Evolutionary conservation across 2,888 invertebrate species (phyloP), one percentile per base, ranked within the genome.

Genomic region (Microdon myrmicae): DNA sequence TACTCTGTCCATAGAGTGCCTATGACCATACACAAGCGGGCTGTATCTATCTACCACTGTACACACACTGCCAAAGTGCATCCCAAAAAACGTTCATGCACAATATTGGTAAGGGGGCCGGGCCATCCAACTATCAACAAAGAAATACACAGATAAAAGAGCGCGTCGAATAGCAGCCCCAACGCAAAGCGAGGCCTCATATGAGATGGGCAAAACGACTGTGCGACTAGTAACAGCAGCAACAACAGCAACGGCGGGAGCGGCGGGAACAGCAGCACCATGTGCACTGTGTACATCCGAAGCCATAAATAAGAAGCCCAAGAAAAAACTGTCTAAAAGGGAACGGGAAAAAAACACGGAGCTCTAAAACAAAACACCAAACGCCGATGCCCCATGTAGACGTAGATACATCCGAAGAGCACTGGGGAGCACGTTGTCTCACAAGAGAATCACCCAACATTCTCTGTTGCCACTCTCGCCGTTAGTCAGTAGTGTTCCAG

Each of bases 101-200:
- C 53, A 64, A 56, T 45, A 58, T 58, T 64, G 64, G 64, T 64
- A 64, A 64, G 58, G 64, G 61, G 64, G 64, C 64, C 43, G 64
- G 64, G 51, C 64, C 58, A 58, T 64, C 43, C 45, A 64, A 64
- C 64, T 64, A 64, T 58, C 64, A 64, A 64, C 58, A 64, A 53
- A 58, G 53, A 51, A 56, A 43, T 53, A 53, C 64, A 64, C 14
- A 53, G 53, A 47, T 43, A 56, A 38, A 37, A 23, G 22, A 58
- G 29, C 20, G 17, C 34, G n/a, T n/a, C 47, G 28, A 35, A 53
- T 31, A 56, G n/a, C n/a, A n/a, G n/a, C n/a, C 51, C 37, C 28
- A 35, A 31, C 34, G 16, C 51, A 56, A 64, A 43, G 35, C 37
- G 31, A 10, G 16, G 39, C 64, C 41, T 56, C 56, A 53, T 53